Evolutionary conservation across 1,140 invertebrate species (phyloP).

Genomic region (Aphidius gifuensis): DNA sequence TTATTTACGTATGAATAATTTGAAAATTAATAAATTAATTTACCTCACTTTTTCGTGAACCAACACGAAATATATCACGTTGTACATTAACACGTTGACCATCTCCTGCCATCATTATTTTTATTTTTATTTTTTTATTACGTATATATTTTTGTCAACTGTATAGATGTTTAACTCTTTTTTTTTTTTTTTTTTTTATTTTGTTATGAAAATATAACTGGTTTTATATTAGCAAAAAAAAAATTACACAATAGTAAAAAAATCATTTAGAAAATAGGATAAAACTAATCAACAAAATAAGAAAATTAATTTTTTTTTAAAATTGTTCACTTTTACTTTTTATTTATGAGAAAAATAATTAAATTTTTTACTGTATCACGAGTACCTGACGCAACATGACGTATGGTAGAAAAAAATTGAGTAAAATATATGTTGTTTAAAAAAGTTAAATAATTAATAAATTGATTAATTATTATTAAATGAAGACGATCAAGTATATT

Average conservation of each 20-base stretch:
- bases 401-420: neutral
- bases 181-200: neutral
- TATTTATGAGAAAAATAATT: neutral
- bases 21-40: conserved; percentile 27
- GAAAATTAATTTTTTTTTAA: too few relatives aligned
- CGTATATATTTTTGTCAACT: neutral
- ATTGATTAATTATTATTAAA: neutral
- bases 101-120: conserved; percentile 22
- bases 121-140: conserved; percentile 3
- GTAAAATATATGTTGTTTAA: neutral
- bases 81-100: conserved; percentile 48
- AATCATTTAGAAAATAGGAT: neutral
- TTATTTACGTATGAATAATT: conserved; percentile 2
- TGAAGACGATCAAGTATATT: conserved; percentile 21
- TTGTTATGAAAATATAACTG: conserved; percentile 6
- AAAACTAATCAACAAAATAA: neutral
- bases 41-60: conserved; percentile 69
- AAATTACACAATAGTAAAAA: neutral
- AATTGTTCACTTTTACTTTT: conserved; percentile 1
- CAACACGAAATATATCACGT: conserved; percentile 60
- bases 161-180: neutral
- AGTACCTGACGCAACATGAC: neutral
- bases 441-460: neutral
- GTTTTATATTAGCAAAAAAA: conserved; percentile 7
- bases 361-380: conserved; percentile 9